phyloP scores from a whole-genome alignment of 23 tunicate genomes.

The Aplidium turbinatum region DNA sequence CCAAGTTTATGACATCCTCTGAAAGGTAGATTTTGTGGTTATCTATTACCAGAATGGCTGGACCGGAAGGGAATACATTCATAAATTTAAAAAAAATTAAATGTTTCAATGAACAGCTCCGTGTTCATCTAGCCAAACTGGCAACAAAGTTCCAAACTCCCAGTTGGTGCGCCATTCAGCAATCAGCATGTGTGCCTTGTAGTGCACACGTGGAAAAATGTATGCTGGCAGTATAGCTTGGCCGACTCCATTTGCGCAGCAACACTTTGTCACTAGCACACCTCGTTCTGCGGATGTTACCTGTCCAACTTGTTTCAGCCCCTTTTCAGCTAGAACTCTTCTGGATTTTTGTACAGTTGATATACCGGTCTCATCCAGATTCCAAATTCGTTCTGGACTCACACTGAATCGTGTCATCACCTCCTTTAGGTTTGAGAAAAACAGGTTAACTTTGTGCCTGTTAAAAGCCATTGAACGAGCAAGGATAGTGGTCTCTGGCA shows the following conservation, averaged over 20 bases:
- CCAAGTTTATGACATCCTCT: neutral
- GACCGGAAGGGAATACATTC: neutral
- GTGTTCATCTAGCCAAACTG: conserved; percentile 6
- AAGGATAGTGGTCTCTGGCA: no score
- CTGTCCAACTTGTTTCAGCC: neutral
- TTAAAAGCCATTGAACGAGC: no score
- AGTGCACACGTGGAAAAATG: conserved; percentile 20
- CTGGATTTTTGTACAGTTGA: neutral
- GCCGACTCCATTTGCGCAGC: conserved; percentile 17
- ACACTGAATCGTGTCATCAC: neutral
- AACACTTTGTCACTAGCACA: neutral
- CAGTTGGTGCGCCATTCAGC: conserved; percentile 1
- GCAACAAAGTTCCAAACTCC: no score
- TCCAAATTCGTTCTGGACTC: neutral
- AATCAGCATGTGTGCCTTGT: neutral
- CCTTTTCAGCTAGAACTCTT: neutral
- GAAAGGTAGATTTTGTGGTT: conserved; percentile 7
- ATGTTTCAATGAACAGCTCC: conserved; percentile 4
- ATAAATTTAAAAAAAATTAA: neutral
- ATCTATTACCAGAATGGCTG: conserved; percentile 1
- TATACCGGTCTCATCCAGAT: neutral
- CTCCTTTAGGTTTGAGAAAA: neutral
- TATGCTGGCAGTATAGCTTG: neutral
- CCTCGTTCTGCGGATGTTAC: neutral
- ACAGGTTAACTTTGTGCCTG: neutral